phyloP scores from a whole-genome alignment of 2,888 invertebrate species.

The Pasiphila rectangulata region DNA sequence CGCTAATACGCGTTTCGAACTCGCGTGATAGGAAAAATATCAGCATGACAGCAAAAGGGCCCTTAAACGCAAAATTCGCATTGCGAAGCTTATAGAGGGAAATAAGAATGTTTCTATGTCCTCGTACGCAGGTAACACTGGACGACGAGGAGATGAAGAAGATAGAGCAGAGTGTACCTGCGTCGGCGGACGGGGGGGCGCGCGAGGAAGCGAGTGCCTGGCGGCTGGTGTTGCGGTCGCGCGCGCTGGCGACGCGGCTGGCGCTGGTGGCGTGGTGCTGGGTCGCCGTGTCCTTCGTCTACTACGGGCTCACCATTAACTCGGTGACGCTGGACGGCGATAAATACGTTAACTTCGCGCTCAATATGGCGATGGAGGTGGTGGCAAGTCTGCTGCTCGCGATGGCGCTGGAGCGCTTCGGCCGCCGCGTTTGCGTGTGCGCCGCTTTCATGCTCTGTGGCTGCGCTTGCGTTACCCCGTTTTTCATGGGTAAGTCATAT shows the following conservation, averaged over 20 bases:
- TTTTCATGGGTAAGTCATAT: constrained; percentile 55
- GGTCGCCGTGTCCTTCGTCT: constrained; percentile 87
- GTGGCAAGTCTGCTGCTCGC: constrained; percentile 69
- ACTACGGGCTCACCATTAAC: constrained; percentile 89
- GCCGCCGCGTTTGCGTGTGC: constrained; percentile 62
- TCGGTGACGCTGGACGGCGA: constrained; percentile 86
- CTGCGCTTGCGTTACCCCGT: constrained; percentile 58
- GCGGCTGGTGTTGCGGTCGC: constrained; percentile 50
- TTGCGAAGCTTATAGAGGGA: too few species aligned
- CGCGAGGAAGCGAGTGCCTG: constrained; percentile 51
- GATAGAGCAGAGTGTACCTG: constrained; percentile 35
- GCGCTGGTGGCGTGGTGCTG: constrained; percentile 80
- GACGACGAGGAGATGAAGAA: constrained; percentile 52
- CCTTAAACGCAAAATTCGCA: too few species aligned
- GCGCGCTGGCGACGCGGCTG: constrained; percentile 54
- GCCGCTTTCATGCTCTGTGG: constrained; percentile 62
- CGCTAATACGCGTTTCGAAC: too few species aligned
- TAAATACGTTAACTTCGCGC: constrained; percentile 86
- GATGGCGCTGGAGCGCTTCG: constrained; percentile 70
- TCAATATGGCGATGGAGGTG: constrained; percentile 72
- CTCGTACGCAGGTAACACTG: constrained; percentile 54
- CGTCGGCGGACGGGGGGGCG: constrained; percentile 19
- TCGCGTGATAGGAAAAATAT: too few species aligned
- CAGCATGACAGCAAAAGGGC: too few species aligned
- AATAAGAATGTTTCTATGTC: too few species aligned